These are phyloP conservation scores for Podiceps cristatus DNA, from an alignment of 2,113 vertebrate species.

Conservation along the genomic window DNA sequence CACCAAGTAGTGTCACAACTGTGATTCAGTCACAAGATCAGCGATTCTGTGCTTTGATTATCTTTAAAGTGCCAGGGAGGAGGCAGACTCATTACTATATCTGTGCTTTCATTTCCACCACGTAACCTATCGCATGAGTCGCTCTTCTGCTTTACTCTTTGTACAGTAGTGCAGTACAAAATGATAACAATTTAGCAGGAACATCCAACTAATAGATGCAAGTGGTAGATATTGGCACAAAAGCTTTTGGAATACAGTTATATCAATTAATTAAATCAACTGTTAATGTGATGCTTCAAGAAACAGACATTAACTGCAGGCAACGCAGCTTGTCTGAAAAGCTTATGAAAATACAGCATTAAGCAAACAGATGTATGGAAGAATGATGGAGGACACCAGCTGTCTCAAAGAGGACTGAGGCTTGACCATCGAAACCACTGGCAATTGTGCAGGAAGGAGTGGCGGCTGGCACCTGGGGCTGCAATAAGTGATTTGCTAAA, in stretches of 20 bases:
- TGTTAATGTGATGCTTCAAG: neutral
- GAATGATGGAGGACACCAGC: neutral
- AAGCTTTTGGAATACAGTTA: neutral
- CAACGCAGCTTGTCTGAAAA: neutral
- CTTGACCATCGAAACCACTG: neutral
- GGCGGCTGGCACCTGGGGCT: neutral
- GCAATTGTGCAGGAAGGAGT: neutral
- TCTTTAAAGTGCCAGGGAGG: neutral
- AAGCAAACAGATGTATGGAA: neutral
- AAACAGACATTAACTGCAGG: neutral
- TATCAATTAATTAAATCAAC: conserved; percentile 12
- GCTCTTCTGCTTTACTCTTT: neutral
- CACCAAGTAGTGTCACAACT: neutral
- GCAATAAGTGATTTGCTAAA: neutral
- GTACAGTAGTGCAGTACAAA: neutral
- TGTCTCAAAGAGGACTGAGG: neutral
- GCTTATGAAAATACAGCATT: neutral
- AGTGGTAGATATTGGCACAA: neutral
- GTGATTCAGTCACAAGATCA: neutral
- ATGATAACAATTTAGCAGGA: neutral
- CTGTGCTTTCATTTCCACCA: neutral
- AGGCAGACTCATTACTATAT: neutral
- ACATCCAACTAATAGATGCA: neutral
- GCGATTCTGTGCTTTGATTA: neutral
- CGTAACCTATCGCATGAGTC: neutral